phyloP scores from a whole-genome alignment of 1,140 invertebrate genomes.

The Macrocentrus cingulum region DNA sequence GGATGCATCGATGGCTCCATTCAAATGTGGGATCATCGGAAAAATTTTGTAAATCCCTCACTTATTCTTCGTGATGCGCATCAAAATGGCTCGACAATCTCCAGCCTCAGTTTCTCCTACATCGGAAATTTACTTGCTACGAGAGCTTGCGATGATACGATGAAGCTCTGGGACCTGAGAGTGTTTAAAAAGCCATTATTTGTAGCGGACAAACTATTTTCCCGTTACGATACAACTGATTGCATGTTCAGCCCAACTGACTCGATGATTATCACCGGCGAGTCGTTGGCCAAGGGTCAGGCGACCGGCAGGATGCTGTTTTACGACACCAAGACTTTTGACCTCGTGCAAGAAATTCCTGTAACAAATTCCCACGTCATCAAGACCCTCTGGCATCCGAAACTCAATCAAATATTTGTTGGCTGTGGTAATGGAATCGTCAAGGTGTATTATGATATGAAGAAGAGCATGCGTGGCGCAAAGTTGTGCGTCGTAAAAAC shows the following conservation, averaged over 20 bases:
- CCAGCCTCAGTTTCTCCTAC: slow-evolving; percentile 86
- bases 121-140: slow-evolving; percentile 78
- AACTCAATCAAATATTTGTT: slow-evolving; percentile 94
- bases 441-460: slow-evolving; percentile 88
- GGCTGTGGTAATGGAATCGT: slow-evolving; percentile 90
- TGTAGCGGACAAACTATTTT: slow-evolving; percentile 72
- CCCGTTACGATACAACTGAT: slow-evolving; percentile 88
- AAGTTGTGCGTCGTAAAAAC: slow-evolving; percentile 87
- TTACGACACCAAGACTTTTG: slow-evolving; percentile 78
- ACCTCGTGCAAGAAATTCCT: slow-evolving; percentile 72
- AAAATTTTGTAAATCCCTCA: slow-evolving; percentile 79
- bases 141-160: slow-evolving; percentile 86
- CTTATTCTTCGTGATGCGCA: slow-evolving; percentile 81
- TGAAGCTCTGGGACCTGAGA: slow-evolving; percentile 94
- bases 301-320: slow-evolving; percentile 78
- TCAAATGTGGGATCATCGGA: slow-evolving; percentile 96
- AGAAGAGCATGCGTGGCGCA: slow-evolving; percentile 84
- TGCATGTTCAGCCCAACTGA: slow-evolving; percentile 95
- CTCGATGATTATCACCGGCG: slow-evolving; percentile 83
- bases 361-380: slow-evolving; percentile 83
- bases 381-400: slow-evolving; percentile 92
- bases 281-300: slow-evolving; percentile 75
- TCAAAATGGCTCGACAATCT: slow-evolving; percentile 77
- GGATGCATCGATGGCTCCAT: slow-evolving; percentile 95
- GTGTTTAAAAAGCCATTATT: slow-evolving; percentile 79